These are phyloP conservation scores for Dallia pectoralis DNA, from an alignment of 2,797 vertebrate species.

Conservation along the genomic window DNA sequence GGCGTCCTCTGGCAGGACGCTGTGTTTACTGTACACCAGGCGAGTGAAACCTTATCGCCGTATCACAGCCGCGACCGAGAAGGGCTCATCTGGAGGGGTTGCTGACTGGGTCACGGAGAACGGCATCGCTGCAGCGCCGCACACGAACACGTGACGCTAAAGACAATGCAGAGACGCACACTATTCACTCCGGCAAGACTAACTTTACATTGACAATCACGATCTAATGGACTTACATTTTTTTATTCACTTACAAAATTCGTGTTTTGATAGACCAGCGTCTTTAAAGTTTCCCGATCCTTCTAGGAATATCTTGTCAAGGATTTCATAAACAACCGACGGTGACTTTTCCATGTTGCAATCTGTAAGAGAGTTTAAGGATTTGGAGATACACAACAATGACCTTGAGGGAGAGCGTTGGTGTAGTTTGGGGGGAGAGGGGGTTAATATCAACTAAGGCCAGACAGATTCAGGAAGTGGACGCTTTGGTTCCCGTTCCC, in stretches of 20 bases:
- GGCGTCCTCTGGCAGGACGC: background rate
- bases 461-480: background rate
- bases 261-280: too few relatives aligned
- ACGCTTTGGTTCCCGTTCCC: background rate
- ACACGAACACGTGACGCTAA: conserved; percentile 9
- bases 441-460: background rate
- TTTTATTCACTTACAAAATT: too few relatives aligned
- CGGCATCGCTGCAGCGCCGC: background rate
- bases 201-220: background rate
- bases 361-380: background rate
- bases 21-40: conserved; percentile 43
- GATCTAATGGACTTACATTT: background rate
- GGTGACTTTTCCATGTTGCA: background rate
- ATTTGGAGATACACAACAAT: background rate
- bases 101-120: background rate
- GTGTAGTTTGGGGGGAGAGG: background rate
- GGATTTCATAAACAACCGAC: background rate
- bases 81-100: background rate
- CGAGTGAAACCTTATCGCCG: background rate
- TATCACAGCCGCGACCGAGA: background rate
- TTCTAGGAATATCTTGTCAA: background rate
- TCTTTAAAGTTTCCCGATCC: background rate
- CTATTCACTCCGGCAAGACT: conserved; percentile 25
- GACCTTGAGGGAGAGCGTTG: background rate
- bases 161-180: background rate